Percentiles rank a stretch among this genome's conserved stretches.
These are phyloP conservation scores for Perca fluviatilis DNA, from an alignment of 2,113 vertebrate genomes.

Conservation along the genomic window DNA sequence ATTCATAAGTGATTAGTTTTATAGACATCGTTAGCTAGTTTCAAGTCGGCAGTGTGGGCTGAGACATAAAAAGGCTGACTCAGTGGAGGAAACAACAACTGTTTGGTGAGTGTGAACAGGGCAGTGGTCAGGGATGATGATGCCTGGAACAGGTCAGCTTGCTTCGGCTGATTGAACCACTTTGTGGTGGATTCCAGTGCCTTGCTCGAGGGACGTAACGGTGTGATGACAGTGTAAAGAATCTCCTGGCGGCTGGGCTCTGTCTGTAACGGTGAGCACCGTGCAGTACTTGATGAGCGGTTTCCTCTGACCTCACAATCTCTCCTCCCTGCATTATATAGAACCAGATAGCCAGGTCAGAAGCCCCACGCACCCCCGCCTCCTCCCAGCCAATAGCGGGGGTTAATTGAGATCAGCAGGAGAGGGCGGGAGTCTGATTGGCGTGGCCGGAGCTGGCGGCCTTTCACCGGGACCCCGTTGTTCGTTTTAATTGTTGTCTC, in stretches of 20 bases:
- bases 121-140: background rate
- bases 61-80: background rate
- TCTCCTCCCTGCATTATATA: slow-evolving; percentile 11
- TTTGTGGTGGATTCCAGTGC: background rate
- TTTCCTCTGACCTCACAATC: slow-evolving; percentile 32
- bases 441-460: slow-evolving; percentile 34
- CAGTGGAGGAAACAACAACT: background rate
- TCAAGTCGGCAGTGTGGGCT: background rate
- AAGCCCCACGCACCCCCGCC: background rate
- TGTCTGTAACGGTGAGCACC: background rate
- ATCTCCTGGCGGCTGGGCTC: background rate
- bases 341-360: slow-evolving; percentile 37
- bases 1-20: background rate
- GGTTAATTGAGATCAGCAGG: slow-evolving; percentile 79
- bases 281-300: background rate
- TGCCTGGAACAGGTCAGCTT: background rate
- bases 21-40: background rate
- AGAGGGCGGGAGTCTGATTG: slow-evolving; percentile 46
- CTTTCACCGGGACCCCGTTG: slow-evolving; percentile 56
- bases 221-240: background rate
- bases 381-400: slow-evolving; percentile 21
- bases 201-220: background rate
- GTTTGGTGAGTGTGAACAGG: background rate
- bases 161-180: background rate
- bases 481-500: slow-evolving; percentile 78